These are phyloP conservation scores for Streptopelia turtur DNA, from an alignment of 2,797 vertebrate species.

Conservation along the genomic window DNA sequence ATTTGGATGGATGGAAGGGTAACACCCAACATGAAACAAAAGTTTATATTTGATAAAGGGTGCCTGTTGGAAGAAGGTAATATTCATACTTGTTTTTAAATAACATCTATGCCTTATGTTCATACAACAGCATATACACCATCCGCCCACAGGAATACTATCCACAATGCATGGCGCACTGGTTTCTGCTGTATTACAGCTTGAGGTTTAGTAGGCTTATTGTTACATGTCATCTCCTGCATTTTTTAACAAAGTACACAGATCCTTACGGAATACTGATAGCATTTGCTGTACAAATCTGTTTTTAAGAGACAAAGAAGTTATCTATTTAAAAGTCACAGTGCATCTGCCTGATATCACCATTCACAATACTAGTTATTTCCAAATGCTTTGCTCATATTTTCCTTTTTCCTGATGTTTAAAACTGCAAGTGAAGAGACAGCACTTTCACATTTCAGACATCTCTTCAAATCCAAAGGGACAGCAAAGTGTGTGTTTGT, in stretches of 20 bases:
- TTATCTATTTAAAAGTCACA: not conserved
- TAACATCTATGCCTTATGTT: not conserved
- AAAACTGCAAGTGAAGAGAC: not conserved
- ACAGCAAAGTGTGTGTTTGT: not conserved
- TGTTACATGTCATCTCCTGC: not conserved
- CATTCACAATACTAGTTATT: not conserved
- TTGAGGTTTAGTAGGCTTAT: not conserved
- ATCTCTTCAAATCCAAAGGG: not conserved
- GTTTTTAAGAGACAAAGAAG: not conserved
- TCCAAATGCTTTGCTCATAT: not conserved
- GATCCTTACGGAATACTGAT: not conserved
- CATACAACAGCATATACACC: not conserved
- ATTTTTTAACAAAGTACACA: not conserved
- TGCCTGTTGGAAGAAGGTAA: not conserved
- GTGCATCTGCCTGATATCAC: not conserved
- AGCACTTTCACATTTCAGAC: not conserved
- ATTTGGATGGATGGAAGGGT: not conserved
- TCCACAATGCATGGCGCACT: accelerated
- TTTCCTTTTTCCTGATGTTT: not conserved
- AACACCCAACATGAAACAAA: not conserved
- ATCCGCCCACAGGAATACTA: not conserved
- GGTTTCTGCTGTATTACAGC: not conserved
- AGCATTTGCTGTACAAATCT: not conserved
- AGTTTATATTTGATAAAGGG: not conserved
- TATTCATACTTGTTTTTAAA: not conserved